Conservation (phyloP, 1,140 invertebrate species). For the Drosophila repletoides region DNA sequence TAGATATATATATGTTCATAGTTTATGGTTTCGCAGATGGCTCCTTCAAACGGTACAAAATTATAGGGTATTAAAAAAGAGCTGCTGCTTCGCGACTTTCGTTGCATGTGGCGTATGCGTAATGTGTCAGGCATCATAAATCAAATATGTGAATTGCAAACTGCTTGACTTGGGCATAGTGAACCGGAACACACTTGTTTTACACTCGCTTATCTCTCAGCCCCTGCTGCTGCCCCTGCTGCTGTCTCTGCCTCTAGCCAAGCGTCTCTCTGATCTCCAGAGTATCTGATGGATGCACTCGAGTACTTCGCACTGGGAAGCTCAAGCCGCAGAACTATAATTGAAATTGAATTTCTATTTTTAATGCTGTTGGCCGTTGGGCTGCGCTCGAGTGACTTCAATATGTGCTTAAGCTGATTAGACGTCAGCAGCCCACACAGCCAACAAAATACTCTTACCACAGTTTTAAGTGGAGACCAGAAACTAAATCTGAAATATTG, state of each 20-base stretch:
- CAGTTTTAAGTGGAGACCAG: no score
- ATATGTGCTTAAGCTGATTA: constrained; percentile 29
- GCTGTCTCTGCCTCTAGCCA: background rate
- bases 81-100: no score
- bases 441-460: background rate
- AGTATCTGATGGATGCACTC: constrained; percentile 38
- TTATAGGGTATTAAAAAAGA: background rate
- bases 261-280: background rate
- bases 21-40: no score
- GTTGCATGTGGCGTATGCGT: constrained; percentile 22
- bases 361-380: constrained; percentile 6
- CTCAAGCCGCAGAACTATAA: constrained; percentile 37
- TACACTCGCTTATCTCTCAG: background rate
- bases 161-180: background rate
- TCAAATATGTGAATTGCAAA: constrained; percentile 10
- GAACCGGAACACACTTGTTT: constrained; percentile 14
- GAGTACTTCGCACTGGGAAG: constrained; percentile 15
- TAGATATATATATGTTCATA: background rate
- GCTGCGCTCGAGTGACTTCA: constrained; percentile 5
- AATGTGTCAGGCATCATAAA: constrained; percentile 15
- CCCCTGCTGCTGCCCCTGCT: background rate
- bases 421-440: background rate
- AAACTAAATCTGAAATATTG: no score
- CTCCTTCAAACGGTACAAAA: background rate
- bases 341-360: constrained; percentile 49